A percentile compares a stretch with the other conserved stretches of the same genome.
Evolutionary conservation across 1,140 invertebrate genomes (phyloP).

Genomic region (Hypsibius dujardini): DNA sequence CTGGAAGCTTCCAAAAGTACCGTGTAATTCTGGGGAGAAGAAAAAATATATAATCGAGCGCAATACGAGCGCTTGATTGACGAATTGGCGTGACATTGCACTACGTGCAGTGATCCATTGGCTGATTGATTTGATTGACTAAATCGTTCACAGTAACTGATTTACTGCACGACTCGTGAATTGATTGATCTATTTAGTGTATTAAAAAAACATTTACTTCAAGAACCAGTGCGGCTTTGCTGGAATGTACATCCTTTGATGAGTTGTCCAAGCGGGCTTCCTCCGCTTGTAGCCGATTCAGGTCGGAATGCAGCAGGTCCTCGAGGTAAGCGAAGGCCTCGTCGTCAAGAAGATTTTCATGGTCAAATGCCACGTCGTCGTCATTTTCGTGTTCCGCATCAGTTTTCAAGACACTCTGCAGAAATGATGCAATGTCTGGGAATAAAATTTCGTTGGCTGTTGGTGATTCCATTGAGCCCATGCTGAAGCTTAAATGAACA

Average conservation of each 20-base stretch:
- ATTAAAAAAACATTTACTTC: background rate
- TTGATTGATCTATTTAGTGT: too few relatives aligned
- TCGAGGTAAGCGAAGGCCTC: background rate
- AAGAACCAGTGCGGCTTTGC: constrained; percentile 2
- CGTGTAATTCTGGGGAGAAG: constrained; percentile 10
- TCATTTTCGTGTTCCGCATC: background rate
- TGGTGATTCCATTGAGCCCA: too few relatives aligned
- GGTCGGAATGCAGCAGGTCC: background rate
- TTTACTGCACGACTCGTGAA: background rate
- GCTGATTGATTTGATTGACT: too few relatives aligned
- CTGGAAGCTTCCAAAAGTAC: background rate
- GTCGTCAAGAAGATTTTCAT: background rate
- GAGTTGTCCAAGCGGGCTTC: background rate
- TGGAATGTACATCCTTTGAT: background rate
- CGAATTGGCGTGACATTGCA: too few relatives aligned
- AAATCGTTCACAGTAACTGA: background rate
- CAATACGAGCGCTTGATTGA: too few relatives aligned
- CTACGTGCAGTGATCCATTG: too few relatives aligned
- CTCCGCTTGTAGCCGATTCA: background rate
- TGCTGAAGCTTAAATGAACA: too few relatives aligned
- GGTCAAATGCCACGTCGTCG: background rate
- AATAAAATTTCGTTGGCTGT: too few relatives aligned
- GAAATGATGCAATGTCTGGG: background rate
- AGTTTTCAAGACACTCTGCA: background rate
- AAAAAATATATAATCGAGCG: background rate